These are phyloP conservation scores for Eupeodes latifasciatus DNA, from an alignment of 2,888 invertebrate species.

Conservation along the genomic window DNA sequence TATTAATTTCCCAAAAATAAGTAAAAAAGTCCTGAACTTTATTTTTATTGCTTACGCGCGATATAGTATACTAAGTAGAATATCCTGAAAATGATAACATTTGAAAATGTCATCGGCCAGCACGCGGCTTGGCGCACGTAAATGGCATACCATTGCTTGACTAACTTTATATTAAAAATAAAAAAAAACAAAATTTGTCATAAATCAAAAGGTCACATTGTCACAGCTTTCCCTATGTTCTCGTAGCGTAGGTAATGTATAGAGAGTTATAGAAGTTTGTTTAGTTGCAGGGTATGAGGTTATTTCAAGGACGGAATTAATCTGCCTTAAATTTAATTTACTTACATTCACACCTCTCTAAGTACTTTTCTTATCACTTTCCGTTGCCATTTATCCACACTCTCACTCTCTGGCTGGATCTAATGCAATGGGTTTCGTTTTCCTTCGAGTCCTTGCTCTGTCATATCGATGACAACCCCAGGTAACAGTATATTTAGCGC, in stretches of 20 bases:
- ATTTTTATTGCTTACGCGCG: conserved; percentile 8
- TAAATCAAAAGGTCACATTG: conserved; percentile 32
- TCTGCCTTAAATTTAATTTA: conserved; percentile 18
- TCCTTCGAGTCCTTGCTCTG: background rate
- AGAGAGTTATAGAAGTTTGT: background rate
- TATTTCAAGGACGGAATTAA: background rate
- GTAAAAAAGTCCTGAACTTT: background rate
- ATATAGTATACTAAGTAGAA: background rate
- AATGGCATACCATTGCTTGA: background rate
- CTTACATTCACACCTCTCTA: background rate
- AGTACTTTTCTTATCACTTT: conserved; percentile 12
- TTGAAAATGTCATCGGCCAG: background rate
- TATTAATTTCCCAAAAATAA: conserved; percentile 1
- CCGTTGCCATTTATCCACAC: background rate
- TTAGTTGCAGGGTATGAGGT: background rate
- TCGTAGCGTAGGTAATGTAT: background rate
- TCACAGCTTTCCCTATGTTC: too few species aligned
- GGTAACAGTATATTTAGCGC: conserved; percentile 7
- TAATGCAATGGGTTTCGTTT: background rate
- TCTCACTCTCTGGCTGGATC: background rate
- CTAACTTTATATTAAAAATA: background rate
- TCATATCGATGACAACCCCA: conserved; percentile 24
- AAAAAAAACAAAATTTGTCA: conserved; percentile 7
- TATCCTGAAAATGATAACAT: background rate
- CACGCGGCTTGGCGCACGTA: background rate